Percentiles rank a stretch among this genome's conserved stretches.
Conservation (phyloP, 2,888 invertebrate species). For the Lycia hirtaria region DNA sequence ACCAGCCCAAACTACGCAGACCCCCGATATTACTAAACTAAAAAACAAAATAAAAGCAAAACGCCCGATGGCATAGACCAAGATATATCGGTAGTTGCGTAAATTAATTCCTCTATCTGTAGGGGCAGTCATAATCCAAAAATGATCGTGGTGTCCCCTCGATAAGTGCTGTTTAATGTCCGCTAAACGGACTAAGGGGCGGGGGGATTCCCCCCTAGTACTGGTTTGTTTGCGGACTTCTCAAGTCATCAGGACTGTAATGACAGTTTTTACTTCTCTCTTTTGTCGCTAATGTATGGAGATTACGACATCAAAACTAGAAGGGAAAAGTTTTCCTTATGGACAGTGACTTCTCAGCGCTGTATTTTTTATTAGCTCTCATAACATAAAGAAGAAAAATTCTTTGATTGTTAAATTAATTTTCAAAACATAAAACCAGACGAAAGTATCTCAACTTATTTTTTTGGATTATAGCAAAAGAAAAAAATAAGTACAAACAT, state of each 20-base stretch:
- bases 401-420: no score
- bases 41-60: conserved; percentile 31
- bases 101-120: conserved; percentile 81
- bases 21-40: conserved; percentile 29
- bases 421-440: no score
- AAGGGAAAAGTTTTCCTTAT: conserved; percentile 30
- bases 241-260: conserved; percentile 31
- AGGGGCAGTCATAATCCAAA: conserved; percentile 81
- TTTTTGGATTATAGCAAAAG: no score
- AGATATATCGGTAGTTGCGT: conserved; percentile 63
- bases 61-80: conserved; percentile 53
- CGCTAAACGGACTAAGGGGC: conserved; percentile 60
- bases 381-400: not conserved
- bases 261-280: conserved; percentile 39
- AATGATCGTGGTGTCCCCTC: conserved; percentile 76
- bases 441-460: no score
- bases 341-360: not conserved
- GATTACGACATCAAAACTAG: conserved; percentile 33
- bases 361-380: conserved; percentile 5
- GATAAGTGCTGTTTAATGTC: conserved; percentile 80
- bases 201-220: conserved; percentile 21
- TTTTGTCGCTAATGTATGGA: conserved; percentile 35
- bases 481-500: no score
- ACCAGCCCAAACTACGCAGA: conserved; percentile 53
- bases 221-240: conserved; percentile 40